Evolutionary conservation across 2,888 invertebrate species (phyloP).

Genomic region (Lasioglossum villosulum): DNA sequence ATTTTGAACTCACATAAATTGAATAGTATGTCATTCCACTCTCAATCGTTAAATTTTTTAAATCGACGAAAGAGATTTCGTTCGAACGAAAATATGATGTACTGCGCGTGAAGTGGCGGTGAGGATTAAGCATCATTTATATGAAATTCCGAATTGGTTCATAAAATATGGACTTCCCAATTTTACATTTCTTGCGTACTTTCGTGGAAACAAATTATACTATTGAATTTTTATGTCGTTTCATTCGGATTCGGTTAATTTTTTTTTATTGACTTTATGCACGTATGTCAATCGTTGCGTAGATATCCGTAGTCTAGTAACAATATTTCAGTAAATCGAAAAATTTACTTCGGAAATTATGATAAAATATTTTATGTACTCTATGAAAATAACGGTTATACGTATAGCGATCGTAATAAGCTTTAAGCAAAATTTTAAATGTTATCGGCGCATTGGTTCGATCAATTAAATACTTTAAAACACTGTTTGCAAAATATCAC

Average conservation of each 20-base stretch:
- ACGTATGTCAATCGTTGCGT: too few relatives aligned
- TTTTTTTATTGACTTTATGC: neutral
- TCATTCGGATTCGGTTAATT: neutral
- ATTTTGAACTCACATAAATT: neutral
- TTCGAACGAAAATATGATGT: neutral
- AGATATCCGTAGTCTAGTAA: too few relatives aligned
- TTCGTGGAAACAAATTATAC: neutral
- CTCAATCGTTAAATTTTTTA: neutral
- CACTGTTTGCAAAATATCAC: too few relatives aligned
- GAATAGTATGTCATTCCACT: neutral
- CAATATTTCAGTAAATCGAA: neutral
- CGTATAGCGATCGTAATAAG: too few relatives aligned
- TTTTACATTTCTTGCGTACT: neutral
- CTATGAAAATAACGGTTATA: too few relatives aligned
- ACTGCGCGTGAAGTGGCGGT: neutral
- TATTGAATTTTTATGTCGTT: neutral
- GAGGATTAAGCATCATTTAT: neutral
- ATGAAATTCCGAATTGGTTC: neutral
- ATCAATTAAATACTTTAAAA: too few relatives aligned
- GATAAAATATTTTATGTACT: neutral
- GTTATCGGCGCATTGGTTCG: too few relatives aligned
- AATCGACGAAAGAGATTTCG: neutral
- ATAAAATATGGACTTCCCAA: neutral
- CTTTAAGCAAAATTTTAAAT: too few relatives aligned
- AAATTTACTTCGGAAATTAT: neutral